These are phyloP conservation scores for Drosophila greeni DNA, from an alignment of 2,888 invertebrate species.

Conservation along the genomic window DNA sequence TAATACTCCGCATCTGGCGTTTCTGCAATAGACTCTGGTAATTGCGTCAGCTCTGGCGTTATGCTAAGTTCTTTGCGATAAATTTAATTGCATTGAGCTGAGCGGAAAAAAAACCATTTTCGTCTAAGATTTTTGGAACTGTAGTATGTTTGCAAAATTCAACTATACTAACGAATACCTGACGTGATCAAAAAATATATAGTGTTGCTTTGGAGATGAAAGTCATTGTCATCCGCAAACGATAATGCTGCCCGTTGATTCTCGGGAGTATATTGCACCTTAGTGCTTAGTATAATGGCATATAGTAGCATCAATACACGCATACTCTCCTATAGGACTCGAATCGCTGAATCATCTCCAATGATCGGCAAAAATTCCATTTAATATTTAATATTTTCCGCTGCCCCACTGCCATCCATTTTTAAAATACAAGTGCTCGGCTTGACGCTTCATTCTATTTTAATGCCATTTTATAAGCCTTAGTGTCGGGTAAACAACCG, in stretches of 20 bases:
- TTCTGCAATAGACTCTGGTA: slow-evolving; percentile 30
- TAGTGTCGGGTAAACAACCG: slow-evolving; percentile 8
- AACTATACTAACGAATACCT: no score
- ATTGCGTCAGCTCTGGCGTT: slow-evolving; percentile 45
- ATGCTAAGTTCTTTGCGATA: slow-evolving; percentile 1
- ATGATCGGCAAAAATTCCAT: slow-evolving; percentile 14
- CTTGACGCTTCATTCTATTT: not conserved
- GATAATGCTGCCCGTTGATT: not conserved
- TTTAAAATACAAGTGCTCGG: not conserved
- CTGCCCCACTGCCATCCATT: no score
- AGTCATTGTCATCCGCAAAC: not conserved
- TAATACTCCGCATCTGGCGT: not conserved
- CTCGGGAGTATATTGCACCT: not conserved
- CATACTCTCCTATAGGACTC: not conserved
- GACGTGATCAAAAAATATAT: not conserved
- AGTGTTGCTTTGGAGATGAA: not conserved
- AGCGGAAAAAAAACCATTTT: not conserved
- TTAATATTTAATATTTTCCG: slow-evolving; percentile 7
- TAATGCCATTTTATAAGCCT: slow-evolving; percentile 2
- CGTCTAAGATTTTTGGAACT: not conserved
- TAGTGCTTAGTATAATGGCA: not conserved
- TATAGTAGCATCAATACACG: not conserved
- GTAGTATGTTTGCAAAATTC: not conserved
- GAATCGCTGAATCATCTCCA: slow-evolving; percentile 20
- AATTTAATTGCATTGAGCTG: not conserved